Percentiles rank a stretch among this genome's conserved stretches.
Evolutionary conservation across 2,888 invertebrate species (phyloP).

Genomic region (Microlaimidae sp.): DNA sequence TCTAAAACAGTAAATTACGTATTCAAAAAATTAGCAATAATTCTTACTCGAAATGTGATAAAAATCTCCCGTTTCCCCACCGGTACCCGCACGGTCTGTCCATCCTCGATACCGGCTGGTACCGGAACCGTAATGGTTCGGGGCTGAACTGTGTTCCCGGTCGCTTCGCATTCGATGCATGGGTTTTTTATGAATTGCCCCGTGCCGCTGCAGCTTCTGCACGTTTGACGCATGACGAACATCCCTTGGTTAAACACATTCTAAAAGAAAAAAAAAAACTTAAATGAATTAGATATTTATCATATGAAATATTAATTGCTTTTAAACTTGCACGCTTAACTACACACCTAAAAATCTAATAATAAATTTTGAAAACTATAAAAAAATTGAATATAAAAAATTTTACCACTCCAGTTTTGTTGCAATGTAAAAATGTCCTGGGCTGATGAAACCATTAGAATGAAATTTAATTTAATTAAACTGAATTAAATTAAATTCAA

Average conservation of each 20-base stretch:
- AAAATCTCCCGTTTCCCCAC: conserved; percentile 80
- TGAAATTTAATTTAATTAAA: too few relatives aligned
- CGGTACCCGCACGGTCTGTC: conserved; percentile 83
- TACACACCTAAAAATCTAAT: too few relatives aligned
- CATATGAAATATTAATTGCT: too few relatives aligned
- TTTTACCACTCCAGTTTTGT: too few relatives aligned
- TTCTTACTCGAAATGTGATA: conserved; percentile 70
- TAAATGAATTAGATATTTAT: too few relatives aligned
- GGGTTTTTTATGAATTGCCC: conserved; percentile 72
- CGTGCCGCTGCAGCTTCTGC: conserved; percentile 70
- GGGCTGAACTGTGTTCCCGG: conserved; percentile 71
- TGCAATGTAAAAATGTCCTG: too few relatives aligned
- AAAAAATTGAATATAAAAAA: too few relatives aligned
- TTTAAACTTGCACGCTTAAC: too few relatives aligned
- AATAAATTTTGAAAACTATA: too few relatives aligned
- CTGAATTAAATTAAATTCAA: conserved; percentile 17
- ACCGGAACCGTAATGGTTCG: conserved; percentile 78
- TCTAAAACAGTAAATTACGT: too few relatives aligned
- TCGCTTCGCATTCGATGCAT: conserved; percentile 77
- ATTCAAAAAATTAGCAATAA: neutral
- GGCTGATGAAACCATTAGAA: too few relatives aligned
- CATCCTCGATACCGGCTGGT: conserved; percentile 81
- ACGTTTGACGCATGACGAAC: conserved; percentile 89
- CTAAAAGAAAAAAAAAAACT: conserved; percentile 23
- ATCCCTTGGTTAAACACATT: conserved; percentile 52